Evolutionary conservation across 2,113 vertebrate genomes (phyloP).

Genomic region (Sitta europaea): DNA sequence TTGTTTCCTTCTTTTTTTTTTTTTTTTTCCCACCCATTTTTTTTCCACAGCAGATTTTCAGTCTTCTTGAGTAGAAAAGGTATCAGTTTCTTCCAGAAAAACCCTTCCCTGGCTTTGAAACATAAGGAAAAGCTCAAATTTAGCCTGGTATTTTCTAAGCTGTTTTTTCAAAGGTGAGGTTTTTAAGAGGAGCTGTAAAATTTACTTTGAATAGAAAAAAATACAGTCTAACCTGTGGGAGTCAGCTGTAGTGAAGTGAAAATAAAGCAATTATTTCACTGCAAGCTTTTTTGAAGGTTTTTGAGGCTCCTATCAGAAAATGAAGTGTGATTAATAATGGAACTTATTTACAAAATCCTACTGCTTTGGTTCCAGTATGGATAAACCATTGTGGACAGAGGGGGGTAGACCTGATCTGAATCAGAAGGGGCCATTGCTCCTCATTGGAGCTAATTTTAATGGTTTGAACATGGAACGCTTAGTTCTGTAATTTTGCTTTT

Average conservation of each 20-base stretch:
- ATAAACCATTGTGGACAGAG: not conserved
- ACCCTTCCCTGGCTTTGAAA: not conserved
- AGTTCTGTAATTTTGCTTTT: not conserved
- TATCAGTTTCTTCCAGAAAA: not conserved
- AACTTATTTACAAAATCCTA: not conserved
- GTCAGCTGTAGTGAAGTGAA: not conserved
- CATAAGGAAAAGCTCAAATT: not conserved
- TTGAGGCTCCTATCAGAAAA: not conserved
- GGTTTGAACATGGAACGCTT: fast-evolving
- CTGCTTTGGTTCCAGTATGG: not conserved
- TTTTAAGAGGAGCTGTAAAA: not conserved
- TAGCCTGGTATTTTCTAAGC: not conserved
- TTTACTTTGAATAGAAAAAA: not conserved
- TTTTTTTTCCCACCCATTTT: fast-evolving
- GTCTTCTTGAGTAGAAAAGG: not conserved
- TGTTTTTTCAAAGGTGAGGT: not conserved
- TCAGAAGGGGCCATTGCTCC: not conserved
- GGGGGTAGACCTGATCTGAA: not conserved
- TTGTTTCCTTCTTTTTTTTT: not conserved
- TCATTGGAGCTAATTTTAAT: not conserved
- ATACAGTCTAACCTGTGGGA: constrained; percentile 6
- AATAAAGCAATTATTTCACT: constrained; percentile 21
- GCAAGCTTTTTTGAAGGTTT: not conserved
- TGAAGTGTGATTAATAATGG: not conserved
- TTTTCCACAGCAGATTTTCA: not conserved